Evolutionary conservation across 2,888 invertebrate genomes (phyloP).

Genomic region (Anthoptus insignis): DNA sequence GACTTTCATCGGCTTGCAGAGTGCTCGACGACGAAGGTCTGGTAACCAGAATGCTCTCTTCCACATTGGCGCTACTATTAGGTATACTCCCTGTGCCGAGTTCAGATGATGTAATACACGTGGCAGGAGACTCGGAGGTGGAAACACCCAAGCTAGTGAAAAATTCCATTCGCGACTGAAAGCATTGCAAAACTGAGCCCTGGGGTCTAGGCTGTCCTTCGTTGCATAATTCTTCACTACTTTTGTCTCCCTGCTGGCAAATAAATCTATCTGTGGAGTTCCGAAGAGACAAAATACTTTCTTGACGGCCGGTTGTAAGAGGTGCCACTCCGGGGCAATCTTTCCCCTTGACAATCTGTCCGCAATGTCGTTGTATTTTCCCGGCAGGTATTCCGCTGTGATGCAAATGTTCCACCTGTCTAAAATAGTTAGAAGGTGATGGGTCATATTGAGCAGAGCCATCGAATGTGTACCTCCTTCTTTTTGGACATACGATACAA

Average conservation of each 20-base stretch:
- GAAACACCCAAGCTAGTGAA: conserved; percentile 34
- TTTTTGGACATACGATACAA: conserved; percentile 35
- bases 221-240: conserved; percentile 15
- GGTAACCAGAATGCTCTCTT: conserved; percentile 50
- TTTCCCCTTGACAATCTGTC: conserved; percentile 30
- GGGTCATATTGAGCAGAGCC: conserved; percentile 10
- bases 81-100: conserved; percentile 32
- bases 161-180: conserved; percentile 32
- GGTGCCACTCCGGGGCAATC: conserved; percentile 33
- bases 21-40: conserved; percentile 45
- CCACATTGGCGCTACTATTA: conserved; percentile 49
- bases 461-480: conserved; percentile 32
- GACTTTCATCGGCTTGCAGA: conserved; percentile 31
- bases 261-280: conserved; percentile 29
- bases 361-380: conserved; percentile 28
- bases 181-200: conserved; percentile 22
- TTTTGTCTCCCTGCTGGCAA: conserved; percentile 24
- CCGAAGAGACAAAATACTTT: conserved; percentile 30
- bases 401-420: conserved; percentile 13
- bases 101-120: conserved; percentile 43
- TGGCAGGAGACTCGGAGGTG: conserved; percentile 34
- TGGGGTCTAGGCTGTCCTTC: conserved; percentile 5
- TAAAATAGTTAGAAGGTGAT: background rate
- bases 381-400: conserved; percentile 24
- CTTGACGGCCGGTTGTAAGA: conserved; percentile 19